Evolutionary conservation across 2,113 vertebrate species (phyloP), one percentile per base, ranked within the genome.

Genomic region (Cyprinodon variegatus): DNA sequence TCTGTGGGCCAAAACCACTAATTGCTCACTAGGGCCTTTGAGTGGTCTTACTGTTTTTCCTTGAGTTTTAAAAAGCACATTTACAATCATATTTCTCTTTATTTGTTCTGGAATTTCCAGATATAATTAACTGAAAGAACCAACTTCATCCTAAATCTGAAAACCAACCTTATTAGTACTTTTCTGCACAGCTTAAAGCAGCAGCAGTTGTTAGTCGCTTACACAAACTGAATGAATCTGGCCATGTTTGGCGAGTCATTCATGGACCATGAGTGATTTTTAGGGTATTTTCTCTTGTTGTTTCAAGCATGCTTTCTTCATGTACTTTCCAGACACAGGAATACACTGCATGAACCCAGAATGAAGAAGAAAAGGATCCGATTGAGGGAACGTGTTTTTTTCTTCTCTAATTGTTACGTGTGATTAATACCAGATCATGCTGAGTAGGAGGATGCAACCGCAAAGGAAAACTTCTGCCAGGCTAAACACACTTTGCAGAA

Each of bases 311-410:
- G 76, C 64, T 70, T 85, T 73, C 65, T 61, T 60, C 59, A 46
- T 53, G 45, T 81, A 57, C 71, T 61, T 46, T 77, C 76, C 61
- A 22, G 68, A 85, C 88, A 72, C 85, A 86, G 85, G 85, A 86
- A 88, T 85, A 70, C 74, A 74, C 73, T 0, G 11, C 72, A 81
- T 60, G 17, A 63, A 29, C 70, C 68, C 59, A 70, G 81, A 78
- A 72, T 73, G 80, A 89, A 79, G 62, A 78, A 60, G 11, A 62
- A 67, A 48, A 60, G 46, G 15, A 57, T 15, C 39, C 10, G 59
- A 63, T 63, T 7, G 73, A 75, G 61, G 65, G 39, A 50, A 36
- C 71, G 69, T 59, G 61, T 41, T 67, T 1, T 11, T 11, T 4
- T 22, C 29, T 53, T 8, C 20, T n/a, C 9, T 29, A 29, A n/a